These are phyloP conservation scores for Caenorhabditis drosophilae DNA, from an alignment of 2,888 invertebrate species.

Conservation along the genomic window DNA sequence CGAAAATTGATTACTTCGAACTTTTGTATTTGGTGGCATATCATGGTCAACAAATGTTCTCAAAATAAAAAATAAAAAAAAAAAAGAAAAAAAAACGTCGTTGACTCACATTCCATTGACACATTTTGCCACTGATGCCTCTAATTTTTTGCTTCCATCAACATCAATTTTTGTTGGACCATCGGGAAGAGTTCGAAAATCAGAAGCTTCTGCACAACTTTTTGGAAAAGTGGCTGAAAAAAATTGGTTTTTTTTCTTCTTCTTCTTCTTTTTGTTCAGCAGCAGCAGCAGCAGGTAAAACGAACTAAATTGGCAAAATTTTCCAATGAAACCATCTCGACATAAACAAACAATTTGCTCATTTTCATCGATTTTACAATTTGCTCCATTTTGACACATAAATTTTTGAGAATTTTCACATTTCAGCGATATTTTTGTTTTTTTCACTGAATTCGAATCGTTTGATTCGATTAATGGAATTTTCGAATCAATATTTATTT, in stretches of 20 bases:
- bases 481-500: constrained; percentile 1
- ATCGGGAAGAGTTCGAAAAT: constrained; percentile 44
- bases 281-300: no score
- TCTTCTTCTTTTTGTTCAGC: not conserved
- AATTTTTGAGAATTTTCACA: constrained; percentile 45
- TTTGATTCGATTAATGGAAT: constrained; percentile 13
- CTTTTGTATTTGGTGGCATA: constrained; percentile 46
- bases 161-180: constrained; percentile 61
- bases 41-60: constrained; percentile 56
- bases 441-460: constrained; percentile 2
- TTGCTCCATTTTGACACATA: constrained; percentile 50
- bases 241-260: not conserved
- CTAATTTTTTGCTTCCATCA: constrained; percentile 56
- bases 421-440: not conserved
- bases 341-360: constrained; percentile 48
- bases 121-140: constrained; percentile 49
- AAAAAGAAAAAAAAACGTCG: not conserved
- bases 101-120: constrained; percentile 33
- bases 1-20: constrained; percentile 33
- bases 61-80: not conserved
- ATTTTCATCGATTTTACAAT: constrained; percentile 21
- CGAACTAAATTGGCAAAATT: constrained; percentile 63
- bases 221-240: constrained; percentile 53
- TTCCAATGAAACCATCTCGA: constrained; percentile 52
- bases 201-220: constrained; percentile 57